These are phyloP conservation scores for Maccullochella peelii DNA, from an alignment of 2,113 vertebrate genomes.

Conservation along the genomic window DNA sequence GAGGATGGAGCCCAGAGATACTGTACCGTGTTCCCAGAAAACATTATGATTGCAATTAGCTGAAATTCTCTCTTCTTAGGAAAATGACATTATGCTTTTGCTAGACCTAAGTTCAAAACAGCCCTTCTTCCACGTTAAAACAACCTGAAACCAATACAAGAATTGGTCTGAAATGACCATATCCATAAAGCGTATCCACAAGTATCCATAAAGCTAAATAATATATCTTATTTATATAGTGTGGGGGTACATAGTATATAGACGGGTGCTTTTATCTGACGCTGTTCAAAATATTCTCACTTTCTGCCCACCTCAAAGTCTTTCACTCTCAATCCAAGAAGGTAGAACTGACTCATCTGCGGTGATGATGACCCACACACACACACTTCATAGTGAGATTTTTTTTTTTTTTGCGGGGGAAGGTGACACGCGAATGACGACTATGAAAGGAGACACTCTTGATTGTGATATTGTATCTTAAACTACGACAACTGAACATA, in stretches of 20 bases:
- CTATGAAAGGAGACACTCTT: slow-evolving; percentile 37
- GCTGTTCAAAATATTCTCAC: not conserved
- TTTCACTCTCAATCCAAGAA: slow-evolving; percentile 18
- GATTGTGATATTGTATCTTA: slow-evolving; percentile 9
- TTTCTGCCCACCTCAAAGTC: slow-evolving; percentile 29
- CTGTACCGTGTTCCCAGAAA: slow-evolving; percentile 58
- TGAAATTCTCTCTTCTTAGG: slow-evolving; percentile 1
- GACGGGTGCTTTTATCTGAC: slow-evolving; percentile 15
- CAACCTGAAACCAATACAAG: not conserved
- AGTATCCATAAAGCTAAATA: not conserved
- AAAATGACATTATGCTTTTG: slow-evolving; percentile 1
- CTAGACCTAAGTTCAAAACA: not conserved
- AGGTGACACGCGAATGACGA: slow-evolving; percentile 52
- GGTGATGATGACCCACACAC: slow-evolving; percentile 16
- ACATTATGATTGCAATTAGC: slow-evolving; percentile 6
- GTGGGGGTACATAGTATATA: slow-evolving; percentile 6
- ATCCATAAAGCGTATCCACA: too few species aligned
- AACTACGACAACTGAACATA: not conserved
- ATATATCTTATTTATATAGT: not conserved
- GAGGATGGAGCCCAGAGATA: slow-evolving; percentile 65
- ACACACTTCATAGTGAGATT: slow-evolving; percentile 17
- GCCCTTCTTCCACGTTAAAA: not conserved
- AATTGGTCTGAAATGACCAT: too few species aligned
- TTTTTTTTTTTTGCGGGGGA: not conserved
- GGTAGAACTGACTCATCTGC: slow-evolving; percentile 58